Conservation (phyloP, 2,113 vertebrate genomes). For the Phodopus roborovskii region DNA sequence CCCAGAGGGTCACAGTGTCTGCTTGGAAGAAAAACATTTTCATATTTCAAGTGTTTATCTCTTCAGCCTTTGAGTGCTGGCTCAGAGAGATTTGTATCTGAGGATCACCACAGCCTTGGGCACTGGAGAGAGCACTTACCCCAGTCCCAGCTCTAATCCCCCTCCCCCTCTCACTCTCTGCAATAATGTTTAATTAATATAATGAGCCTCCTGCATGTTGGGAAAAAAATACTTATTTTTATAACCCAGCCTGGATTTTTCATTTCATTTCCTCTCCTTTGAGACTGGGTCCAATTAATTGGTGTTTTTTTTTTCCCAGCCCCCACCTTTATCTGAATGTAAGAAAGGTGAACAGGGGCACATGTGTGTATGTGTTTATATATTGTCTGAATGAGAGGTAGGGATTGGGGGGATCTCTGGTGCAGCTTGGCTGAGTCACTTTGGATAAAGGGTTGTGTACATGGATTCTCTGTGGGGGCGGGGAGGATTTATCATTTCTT, state of each 20-base stretch:
- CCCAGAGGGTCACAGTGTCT: constrained; percentile 80
- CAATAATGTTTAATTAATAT: constrained; percentile 93
- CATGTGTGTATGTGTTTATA: not conserved
- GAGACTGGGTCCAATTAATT: constrained; percentile 87
- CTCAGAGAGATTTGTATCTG: constrained; percentile 87
- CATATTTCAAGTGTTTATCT: constrained; percentile 91
- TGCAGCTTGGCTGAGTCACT: not conserved
- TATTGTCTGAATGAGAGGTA: not conserved
- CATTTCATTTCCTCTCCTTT: constrained; percentile 87
- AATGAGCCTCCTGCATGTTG: constrained; percentile 88
- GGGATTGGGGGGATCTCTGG: not conserved
- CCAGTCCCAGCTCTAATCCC: constrained; percentile 82
- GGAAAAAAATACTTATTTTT: constrained; percentile 90
- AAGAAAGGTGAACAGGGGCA: not conserved
- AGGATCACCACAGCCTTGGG: constrained; percentile 83
- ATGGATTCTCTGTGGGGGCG: not conserved
- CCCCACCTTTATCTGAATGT: constrained; percentile 36
- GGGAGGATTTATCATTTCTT: not conserved
- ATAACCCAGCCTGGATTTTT: constrained; percentile 88
- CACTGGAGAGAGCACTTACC: constrained; percentile 86
- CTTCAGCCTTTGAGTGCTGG: constrained; percentile 86
- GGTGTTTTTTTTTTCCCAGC: constrained; percentile 58
- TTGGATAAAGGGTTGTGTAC: not conserved
- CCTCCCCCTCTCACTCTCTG: constrained; percentile 84
- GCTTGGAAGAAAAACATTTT: constrained; percentile 87